Conservation (phyloP, 2,888 invertebrate genomes). For the Lutraria lutraria region DNA sequence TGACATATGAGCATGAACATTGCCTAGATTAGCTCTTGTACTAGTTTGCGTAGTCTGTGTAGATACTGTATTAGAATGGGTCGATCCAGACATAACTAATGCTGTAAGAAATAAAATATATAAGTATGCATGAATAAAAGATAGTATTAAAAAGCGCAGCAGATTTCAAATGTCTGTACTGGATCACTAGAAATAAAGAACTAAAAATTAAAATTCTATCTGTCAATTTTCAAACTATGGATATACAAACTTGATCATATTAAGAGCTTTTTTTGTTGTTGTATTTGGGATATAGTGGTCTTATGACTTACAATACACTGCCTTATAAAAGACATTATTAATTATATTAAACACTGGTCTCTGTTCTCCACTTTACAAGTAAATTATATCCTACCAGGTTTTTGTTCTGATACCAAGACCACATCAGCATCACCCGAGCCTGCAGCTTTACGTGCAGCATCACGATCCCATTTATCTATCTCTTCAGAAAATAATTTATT, state of each 20-base stretch:
- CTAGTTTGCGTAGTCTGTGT: conserved; percentile 61
- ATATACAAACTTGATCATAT: no score
- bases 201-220: no score
- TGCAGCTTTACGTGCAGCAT: conserved; percentile 77
- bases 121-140: background rate
- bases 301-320: no score
- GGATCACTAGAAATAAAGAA: no score
- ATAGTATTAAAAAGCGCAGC: no score
- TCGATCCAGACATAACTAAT: background rate
- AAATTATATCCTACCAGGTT: conserved; percentile 56
- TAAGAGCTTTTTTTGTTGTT: no score
- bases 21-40: conserved; percentile 28
- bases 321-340: no score
- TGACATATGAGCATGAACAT: conserved; percentile 75
- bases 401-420: conserved; percentile 70
- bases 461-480: conserved; percentile 86
- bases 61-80: conserved; percentile 39
- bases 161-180: no score
- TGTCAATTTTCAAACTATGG: no score
- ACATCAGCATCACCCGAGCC: conserved; percentile 73
- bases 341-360: no score
- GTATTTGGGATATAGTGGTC: no score
- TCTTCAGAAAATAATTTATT: conserved; percentile 85
- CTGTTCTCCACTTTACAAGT: background rate
- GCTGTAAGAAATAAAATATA: background rate